phyloP scores from a whole-genome alignment of 2,797 vertebrate genomes.

The Dermochelys coriacea region DNA sequence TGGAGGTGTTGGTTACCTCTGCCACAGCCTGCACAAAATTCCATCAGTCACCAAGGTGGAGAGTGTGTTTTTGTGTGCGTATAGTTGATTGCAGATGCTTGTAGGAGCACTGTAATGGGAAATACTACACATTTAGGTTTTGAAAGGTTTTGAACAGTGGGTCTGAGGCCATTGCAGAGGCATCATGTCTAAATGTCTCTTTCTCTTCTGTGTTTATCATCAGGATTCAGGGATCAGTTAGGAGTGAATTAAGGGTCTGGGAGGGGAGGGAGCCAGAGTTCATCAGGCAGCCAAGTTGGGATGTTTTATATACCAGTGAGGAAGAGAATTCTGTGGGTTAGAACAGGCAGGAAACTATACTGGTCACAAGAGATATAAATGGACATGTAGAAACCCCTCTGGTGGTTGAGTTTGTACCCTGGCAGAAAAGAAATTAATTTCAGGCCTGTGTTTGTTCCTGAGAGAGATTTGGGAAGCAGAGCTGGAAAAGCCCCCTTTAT shows the following conservation, averaged over 20 bases:
- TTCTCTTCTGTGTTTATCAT: neutral
- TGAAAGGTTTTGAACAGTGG: neutral
- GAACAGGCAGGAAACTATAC: neutral
- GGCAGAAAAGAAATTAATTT: neutral
- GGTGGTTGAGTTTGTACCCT: neutral
- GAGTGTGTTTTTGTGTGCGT: neutral
- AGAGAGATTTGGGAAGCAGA: neutral
- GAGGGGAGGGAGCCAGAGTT: neutral
- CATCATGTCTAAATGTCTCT: neutral
- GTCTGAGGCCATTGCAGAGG: neutral
- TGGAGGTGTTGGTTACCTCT: neutral
- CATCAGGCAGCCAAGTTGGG: neutral
- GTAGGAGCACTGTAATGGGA: neutral
- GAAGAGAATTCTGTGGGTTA: neutral
- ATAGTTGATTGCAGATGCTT: neutral
- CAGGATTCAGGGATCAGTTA: accelerated
- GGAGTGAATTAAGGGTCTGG: neutral
- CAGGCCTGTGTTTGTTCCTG: neutral
- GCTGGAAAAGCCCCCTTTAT: neutral
- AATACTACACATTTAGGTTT: neutral
- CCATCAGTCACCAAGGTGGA: neutral
- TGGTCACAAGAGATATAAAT: neutral
- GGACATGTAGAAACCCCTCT: neutral
- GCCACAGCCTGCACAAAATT: accelerated
- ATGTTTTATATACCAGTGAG: neutral